Percentiles rank a stretch among this genome's conserved stretches.
Conservation (phyloP, 2,888 invertebrate genomes). For the Anarsia innoxiella region DNA sequence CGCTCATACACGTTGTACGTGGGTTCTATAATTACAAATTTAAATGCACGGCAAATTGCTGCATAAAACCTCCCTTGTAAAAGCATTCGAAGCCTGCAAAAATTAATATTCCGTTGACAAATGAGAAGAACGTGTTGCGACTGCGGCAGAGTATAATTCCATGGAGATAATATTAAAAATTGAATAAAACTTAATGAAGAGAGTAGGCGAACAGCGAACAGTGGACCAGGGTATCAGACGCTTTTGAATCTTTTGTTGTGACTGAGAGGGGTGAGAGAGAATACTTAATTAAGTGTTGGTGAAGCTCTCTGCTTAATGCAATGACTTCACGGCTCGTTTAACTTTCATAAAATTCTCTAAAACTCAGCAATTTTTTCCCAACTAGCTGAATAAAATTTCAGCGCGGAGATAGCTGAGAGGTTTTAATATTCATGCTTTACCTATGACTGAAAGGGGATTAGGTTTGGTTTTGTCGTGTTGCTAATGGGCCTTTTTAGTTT, state of each 20-base stretch:
- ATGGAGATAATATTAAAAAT: slow-evolving; percentile 50
- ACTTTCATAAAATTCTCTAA: slow-evolving; percentile 70
- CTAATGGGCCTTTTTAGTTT: not conserved
- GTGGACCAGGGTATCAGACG: slow-evolving; percentile 40
- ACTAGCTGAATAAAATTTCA: slow-evolving; percentile 53
- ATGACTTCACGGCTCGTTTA: slow-evolving; percentile 71
- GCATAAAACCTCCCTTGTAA: slow-evolving; percentile 9
- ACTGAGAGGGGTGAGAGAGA: slow-evolving; percentile 43
- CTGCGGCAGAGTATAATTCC: slow-evolving; percentile 22
- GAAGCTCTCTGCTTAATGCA: slow-evolving; percentile 69
- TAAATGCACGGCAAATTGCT: slow-evolving; percentile 14
- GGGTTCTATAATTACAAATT: slow-evolving; percentile 9
- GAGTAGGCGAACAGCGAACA: too few species aligned
- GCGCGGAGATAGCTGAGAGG: not conserved
- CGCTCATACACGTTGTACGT: too few species aligned
- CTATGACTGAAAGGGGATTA: slow-evolving; percentile 4
- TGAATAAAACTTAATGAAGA: slow-evolving; percentile 63
- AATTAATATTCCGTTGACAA: slow-evolving; percentile 39
- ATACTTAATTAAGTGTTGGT: slow-evolving; percentile 73
- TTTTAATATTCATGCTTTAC: slow-evolving; percentile 10
- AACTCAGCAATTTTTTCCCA: slow-evolving; percentile 64
- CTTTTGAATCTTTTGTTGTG: slow-evolving; percentile 62
- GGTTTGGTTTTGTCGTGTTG: not conserved
- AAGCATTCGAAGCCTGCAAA: slow-evolving; percentile 14
- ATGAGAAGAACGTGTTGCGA: slow-evolving; percentile 40